These are phyloP conservation scores for Centropyge bicolor DNA, from an alignment of 2,797 vertebrate species.

Conservation along the genomic window DNA sequence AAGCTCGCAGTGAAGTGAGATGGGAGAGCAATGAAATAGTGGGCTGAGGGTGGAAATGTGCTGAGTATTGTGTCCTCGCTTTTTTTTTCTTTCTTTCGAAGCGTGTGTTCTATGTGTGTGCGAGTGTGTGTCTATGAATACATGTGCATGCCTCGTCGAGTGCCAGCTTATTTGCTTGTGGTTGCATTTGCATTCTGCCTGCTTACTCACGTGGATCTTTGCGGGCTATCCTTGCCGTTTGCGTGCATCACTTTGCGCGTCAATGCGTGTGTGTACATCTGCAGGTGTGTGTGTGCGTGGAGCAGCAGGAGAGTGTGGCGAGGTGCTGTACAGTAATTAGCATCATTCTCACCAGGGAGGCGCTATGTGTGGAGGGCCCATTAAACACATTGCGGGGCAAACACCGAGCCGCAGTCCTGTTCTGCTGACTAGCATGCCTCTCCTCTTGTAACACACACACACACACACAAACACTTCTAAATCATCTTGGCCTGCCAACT, in stretches of 20 bases:
- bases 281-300: slow-evolving; percentile 7
- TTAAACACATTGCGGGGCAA: slow-evolving; percentile 78
- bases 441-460: slow-evolving; percentile 43
- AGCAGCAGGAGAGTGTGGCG: slow-evolving; percentile 50
- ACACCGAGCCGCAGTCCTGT: slow-evolving; percentile 57
- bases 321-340: slow-evolving; percentile 79
- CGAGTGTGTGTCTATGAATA: slow-evolving; percentile 25
- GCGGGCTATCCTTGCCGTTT: slow-evolving; percentile 27
- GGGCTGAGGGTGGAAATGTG: slow-evolving; percentile 48
- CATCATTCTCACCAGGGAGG: slow-evolving; percentile 73
- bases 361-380: slow-evolving; percentile 66
- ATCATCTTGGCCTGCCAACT: slow-evolving; percentile 65
- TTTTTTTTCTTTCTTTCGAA: neutral
- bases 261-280: neutral
- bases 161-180: slow-evolving; percentile 46
- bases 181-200: slow-evolving; percentile 47
- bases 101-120: slow-evolving; percentile 19
- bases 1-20: slow-evolving; percentile 9
- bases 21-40: slow-evolving; percentile 11
- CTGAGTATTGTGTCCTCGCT: slow-evolving; percentile 38
- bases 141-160: slow-evolving; percentile 4
- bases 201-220: slow-evolving; percentile 41
- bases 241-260: slow-evolving; percentile 9
- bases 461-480: slow-evolving; percentile 53
- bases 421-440: slow-evolving; percentile 75